phyloP scores from a whole-genome alignment of 2,797 vertebrate species.

The Erpetoichthys calabaricus region DNA sequence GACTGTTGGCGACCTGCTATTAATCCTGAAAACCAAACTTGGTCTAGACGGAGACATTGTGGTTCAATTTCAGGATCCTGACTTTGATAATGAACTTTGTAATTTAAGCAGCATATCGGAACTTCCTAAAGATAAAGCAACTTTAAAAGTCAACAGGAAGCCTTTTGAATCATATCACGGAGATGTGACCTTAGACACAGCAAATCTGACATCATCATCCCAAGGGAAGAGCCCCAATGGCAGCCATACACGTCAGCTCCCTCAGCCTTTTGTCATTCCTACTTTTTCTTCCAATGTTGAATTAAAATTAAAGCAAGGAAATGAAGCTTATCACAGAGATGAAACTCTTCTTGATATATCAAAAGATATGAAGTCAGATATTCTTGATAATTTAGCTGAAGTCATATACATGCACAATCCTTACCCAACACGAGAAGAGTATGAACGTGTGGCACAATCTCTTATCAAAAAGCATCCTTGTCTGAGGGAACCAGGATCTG shows the following conservation, averaged over 20 bases:
- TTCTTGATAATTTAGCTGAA: slow-evolving; percentile 9
- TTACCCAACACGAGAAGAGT: slow-evolving; percentile 5
- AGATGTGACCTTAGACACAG: neutral
- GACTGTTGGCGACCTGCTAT: too few species aligned
- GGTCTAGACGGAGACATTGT: too few species aligned
- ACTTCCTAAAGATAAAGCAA: slow-evolving; percentile 3
- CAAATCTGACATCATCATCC: slow-evolving; percentile 1
- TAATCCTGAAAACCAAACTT: too few species aligned
- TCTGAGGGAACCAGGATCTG: slow-evolving; percentile 9
- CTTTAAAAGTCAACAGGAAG: neutral
- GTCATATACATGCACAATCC: slow-evolving; percentile 8
- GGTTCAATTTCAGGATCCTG: too few species aligned
- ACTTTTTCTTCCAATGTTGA: slow-evolving; percentile 11
- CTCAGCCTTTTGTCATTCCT: slow-evolving; percentile 9
- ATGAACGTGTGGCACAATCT: slow-evolving; percentile 2
- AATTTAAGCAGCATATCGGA: slow-evolving; percentile 1
- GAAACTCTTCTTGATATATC: slow-evolving; percentile 6
- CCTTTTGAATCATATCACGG: neutral
- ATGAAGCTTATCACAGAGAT: slow-evolving; percentile 7
- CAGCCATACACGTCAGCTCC: too few species aligned
- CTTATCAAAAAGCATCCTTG: slow-evolving; percentile 12
- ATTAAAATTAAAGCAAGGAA: slow-evolving; percentile 9
- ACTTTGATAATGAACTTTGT: neutral
- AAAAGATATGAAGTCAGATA: slow-evolving; percentile 10
- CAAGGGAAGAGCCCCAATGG: neutral